Conservation (phyloP, 2,888 invertebrate species). For the Cheilosia vernalis region DNA sequence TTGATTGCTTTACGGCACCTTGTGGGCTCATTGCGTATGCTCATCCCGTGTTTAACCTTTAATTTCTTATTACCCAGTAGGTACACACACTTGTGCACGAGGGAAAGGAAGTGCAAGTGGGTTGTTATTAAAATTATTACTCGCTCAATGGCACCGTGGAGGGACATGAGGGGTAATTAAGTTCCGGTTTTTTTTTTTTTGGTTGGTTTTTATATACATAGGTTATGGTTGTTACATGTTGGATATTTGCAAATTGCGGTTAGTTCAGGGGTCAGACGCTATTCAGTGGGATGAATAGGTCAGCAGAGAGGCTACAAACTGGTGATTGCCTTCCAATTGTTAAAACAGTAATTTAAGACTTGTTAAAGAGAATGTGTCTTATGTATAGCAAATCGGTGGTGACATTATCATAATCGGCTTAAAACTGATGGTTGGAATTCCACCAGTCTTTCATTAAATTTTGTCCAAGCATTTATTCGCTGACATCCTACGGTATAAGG, state of each 20-base stretch:
- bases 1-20: conserved; percentile 81
- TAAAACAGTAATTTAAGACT: too few relatives aligned
- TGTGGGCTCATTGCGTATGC: conserved; percentile 80
- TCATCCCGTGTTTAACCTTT: conserved; percentile 78
- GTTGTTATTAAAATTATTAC: conserved; percentile 58
- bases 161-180: conserved; percentile 39
- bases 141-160: conserved; percentile 6
- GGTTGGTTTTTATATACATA: neutral
- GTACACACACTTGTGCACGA: conserved; percentile 11
- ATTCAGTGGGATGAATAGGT: neutral
- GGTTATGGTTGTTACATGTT: conserved; percentile 25
- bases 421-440: too few relatives aligned
- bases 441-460: too few relatives aligned
- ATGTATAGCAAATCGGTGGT: too few relatives aligned
- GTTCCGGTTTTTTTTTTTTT: conserved; percentile 23
- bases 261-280: conserved; percentile 13
- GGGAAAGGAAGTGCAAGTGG: conserved; percentile 29
- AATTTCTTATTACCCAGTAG: conserved; percentile 76
- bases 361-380: too few relatives aligned
- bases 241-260: conserved; percentile 27
- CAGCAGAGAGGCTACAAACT: conserved; percentile 1
- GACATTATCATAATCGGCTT: too few relatives aligned
- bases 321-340: neutral
- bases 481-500: too few relatives aligned
- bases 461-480: too few relatives aligned